Conservation (phyloP, 2,888 invertebrate genomes). For the Chaitophorus viminalis region DNA sequence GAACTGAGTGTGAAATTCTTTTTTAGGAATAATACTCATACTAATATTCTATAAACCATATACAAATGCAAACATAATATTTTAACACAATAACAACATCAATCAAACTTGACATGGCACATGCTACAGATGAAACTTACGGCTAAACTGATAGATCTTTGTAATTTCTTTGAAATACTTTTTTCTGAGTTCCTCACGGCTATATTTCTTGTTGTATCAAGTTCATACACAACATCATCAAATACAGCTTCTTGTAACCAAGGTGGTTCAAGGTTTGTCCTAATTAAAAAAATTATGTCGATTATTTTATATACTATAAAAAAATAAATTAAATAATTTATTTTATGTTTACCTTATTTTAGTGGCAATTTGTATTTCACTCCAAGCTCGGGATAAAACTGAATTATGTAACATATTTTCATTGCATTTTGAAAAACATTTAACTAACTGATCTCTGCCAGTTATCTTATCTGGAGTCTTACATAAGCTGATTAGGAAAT, state of each 20-base stretch:
- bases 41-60: conserved; percentile 59
- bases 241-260: conserved; percentile 87
- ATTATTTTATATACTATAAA: not conserved
- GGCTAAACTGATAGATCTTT: conserved; percentile 47
- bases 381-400: conserved; percentile 79
- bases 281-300: conserved; percentile 64
- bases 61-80: conserved; percentile 48
- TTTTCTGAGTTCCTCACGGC: conserved; percentile 68
- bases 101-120: not conserved
- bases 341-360: conserved; percentile 67
- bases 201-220: conserved; percentile 86
- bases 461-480: conserved; percentile 40
- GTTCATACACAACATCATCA: conserved; percentile 81
- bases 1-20: conserved; percentile 50
- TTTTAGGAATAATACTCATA: conserved; percentile 54
- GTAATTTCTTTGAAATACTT: conserved; percentile 33
- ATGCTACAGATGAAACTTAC: conserved; percentile 31
- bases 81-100: conserved; percentile 13
- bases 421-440: conserved; percentile 29
- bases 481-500: conserved; percentile 40
- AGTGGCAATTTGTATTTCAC: conserved; percentile 73
- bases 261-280: conserved; percentile 79
- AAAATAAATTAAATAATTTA: conserved; percentile 4
- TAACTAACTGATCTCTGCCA: conserved; percentile 23
- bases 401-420: conserved; percentile 68